phyloP scores from a whole-genome alignment of 2,888 invertebrate species.

The Cheilosia urbana region DNA sequence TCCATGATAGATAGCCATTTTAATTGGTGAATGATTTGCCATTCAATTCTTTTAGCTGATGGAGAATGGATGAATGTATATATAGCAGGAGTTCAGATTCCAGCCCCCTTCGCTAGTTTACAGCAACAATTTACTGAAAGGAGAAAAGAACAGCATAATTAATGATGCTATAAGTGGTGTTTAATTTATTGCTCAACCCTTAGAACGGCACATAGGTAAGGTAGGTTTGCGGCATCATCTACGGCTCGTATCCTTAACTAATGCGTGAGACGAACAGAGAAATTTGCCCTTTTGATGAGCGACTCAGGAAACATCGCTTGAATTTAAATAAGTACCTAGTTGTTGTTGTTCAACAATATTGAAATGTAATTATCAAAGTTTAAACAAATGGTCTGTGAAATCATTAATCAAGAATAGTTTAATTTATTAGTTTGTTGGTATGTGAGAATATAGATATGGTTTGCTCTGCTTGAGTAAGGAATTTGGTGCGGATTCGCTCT shows the following conservation, averaged over 20 bases:
- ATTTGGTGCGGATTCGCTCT: slow-evolving; percentile 20
- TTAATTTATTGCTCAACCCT: slow-evolving; percentile 75
- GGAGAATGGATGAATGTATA: slow-evolving; percentile 11
- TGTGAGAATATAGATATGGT: slow-evolving; percentile 1
- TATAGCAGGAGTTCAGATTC: not conserved
- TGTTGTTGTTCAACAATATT: slow-evolving; percentile 40
- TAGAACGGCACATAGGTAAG: slow-evolving; percentile 44
- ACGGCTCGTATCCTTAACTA: slow-evolving; percentile 36
- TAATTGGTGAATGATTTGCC: slow-evolving; percentile 34
- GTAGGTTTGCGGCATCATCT: slow-evolving; percentile 50
- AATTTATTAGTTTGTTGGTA: slow-evolving; percentile 48
- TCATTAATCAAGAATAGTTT: slow-evolving; percentile 73
- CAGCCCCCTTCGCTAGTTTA: not conserved
- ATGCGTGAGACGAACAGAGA: slow-evolving; percentile 42
- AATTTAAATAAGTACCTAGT: slow-evolving; percentile 62
- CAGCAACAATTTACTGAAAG: slow-evolving; percentile 14
- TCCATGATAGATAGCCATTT: slow-evolving; percentile 4
- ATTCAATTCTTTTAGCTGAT: slow-evolving; percentile 39
- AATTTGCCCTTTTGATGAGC: slow-evolving; percentile 55
- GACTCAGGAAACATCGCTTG: slow-evolving; percentile 43
- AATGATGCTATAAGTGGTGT: slow-evolving; percentile 74
- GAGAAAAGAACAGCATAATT: slow-evolving; percentile 55
- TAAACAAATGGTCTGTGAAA: slow-evolving; percentile 70
- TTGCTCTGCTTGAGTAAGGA: slow-evolving; percentile 15
- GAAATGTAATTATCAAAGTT: slow-evolving; percentile 72